Base-by-base conservation (phyloP, 2,113 vertebrate genomes). In the Aegotheles bennettii region DNA sequence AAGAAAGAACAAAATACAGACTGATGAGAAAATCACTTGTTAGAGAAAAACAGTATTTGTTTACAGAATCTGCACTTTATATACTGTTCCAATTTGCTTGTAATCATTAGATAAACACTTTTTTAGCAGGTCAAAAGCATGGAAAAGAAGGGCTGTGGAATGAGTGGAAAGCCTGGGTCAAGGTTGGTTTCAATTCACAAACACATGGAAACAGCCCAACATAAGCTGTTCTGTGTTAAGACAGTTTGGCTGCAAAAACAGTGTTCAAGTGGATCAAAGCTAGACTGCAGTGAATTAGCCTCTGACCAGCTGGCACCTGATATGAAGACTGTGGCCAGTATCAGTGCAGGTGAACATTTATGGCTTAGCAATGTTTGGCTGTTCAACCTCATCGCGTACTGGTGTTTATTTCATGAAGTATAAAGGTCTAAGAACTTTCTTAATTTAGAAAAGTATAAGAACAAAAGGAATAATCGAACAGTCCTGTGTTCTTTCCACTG, bases 21-120 rank as follows among this genome's bases (percentile, higher is more conserved):
- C 2, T 57, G 36, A 91, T 69, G 45, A 81, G 74, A 95, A 84
- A 91, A 93, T 71, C 23, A 87, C 57, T 71, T 87, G 43, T 51
- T 76, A 48, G 60, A 89, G 60, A 84, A 94, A 73, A 90, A 13
- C 1, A 64, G 13, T 18, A 57, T 64, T 78, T 90, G 12, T 31
- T 93, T 87, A 47, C 17, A 89, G 56, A 91, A 93, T 73, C 31
- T 69, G 33, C 17, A 43, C 38, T 13, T 65, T 74, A n/a, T 28
- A 13, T 36, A 31, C 31, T 36, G 1, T 67, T 90, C 13, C 69
- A 74, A 33, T 87, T 64, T 78, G 28, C 28, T 31, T 57, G 8
- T 15, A 61, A 61, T 50, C 9, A 65, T 40, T 71, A 64, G 48
- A 21, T 67, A 80, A 91, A 29, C 50, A 13, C 45, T 5, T 53